Percentiles rank a stretch among this genome's conserved stretches.
Conservation (phyloP, 2,888 invertebrate genomes). For the Saturnia japonica region DNA sequence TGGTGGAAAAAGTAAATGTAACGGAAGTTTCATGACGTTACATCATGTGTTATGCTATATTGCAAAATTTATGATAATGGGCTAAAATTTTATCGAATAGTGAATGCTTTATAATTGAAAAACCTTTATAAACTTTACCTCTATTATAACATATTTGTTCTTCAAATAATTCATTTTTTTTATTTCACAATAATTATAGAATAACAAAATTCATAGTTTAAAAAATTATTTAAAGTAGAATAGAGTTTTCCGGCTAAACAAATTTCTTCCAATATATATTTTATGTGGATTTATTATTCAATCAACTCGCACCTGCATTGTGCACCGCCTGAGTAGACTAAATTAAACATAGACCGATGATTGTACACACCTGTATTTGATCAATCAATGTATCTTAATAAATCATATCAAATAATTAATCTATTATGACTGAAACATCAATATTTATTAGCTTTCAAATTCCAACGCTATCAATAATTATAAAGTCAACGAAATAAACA, state of each 20-base stretch:
- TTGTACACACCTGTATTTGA: slow-evolving; percentile 15
- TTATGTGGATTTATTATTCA: slow-evolving; percentile 17
- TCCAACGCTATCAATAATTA: not conserved
- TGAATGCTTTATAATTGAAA: too few species aligned
- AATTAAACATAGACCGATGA: slow-evolving; percentile 9
- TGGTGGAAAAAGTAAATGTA: too few species aligned
- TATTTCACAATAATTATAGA: too few species aligned
- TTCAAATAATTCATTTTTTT: too few species aligned
- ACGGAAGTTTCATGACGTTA: too few species aligned
- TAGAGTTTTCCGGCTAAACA: not conserved
- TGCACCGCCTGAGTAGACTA: slow-evolving; percentile 16
- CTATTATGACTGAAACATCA: not conserved
- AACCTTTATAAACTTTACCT: too few species aligned
- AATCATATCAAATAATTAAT: not conserved
- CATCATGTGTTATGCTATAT: too few species aligned
- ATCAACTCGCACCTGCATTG: slow-evolving; percentile 18
- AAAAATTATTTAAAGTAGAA: too few species aligned
- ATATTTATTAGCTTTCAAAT: not conserved
- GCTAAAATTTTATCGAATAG: too few species aligned
- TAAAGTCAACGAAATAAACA: not conserved
- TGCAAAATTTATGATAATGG: too few species aligned
- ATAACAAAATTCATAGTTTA: too few species aligned
- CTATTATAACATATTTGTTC: too few species aligned
- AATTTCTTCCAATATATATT: not conserved
- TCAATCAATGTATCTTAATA: slow-evolving; percentile 6